Evolutionary conservation across 2,888 invertebrate genomes (phyloP).

Genomic region (Habrosyne pyritoides): DNA sequence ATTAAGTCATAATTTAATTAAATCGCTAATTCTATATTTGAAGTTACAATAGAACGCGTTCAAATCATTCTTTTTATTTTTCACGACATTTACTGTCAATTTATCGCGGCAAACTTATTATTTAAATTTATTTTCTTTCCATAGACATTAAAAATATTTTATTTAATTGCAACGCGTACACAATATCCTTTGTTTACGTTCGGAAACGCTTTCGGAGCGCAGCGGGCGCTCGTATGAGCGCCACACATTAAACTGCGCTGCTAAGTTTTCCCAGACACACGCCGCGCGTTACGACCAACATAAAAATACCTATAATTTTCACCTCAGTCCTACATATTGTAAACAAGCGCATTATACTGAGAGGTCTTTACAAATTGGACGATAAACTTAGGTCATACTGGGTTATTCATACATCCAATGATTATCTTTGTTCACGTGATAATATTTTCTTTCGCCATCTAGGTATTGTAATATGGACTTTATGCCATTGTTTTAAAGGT

Average conservation of each 20-base stretch:
- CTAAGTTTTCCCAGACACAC: constrained; percentile 30
- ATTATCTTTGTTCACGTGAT: constrained; percentile 8
- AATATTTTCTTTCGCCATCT: not conserved
- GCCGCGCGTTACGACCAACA: constrained; percentile 23
- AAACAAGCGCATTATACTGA: not conserved
- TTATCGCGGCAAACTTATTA: constrained; percentile 10
- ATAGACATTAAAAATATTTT: not conserved
- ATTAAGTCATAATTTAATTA: too few relatives aligned
- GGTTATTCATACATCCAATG: constrained; percentile 8
- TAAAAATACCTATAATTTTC: constrained; percentile 9
- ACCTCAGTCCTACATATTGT: not conserved
- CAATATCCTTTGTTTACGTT: constrained; percentile 47
- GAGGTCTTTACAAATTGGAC: constrained; percentile 8
- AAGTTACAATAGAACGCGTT: not conserved
- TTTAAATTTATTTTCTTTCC: constrained; percentile 15
- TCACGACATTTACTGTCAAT: not conserved
- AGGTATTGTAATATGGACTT: not conserved
- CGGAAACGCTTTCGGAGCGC: constrained; percentile 20
- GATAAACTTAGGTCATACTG: constrained; percentile 16
- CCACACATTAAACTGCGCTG: constrained; percentile 38
- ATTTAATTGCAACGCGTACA: constrained; percentile 15
- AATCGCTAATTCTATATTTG: not conserved
- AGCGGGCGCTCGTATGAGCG: constrained; percentile 30
- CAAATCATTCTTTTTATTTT: not conserved
- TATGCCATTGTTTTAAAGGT: not conserved